Evolutionary conservation across 2,888 invertebrate species (phyloP), one percentile per base, ranked within the genome.

Genomic region (Spatulosminthurus flaviceps): DNA sequence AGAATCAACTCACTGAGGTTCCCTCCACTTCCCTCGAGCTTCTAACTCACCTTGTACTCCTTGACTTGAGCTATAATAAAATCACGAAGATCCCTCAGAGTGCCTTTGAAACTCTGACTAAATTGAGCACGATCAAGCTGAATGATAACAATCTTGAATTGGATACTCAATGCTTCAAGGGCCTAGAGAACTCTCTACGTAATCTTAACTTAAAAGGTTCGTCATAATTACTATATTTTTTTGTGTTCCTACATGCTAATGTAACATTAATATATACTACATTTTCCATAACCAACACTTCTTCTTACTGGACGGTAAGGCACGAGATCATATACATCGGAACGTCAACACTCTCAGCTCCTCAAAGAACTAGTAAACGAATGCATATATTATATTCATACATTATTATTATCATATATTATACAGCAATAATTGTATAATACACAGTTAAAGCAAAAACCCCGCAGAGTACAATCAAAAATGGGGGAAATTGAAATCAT

Each of bases 151-250:
- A 95, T 87, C 66, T 78, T 0, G 93, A 93, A 2, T 87, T 96
- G 82, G 82, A 83, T 41, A 86, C 90, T 0, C 91, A 90, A 72
- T 92, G 95, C 4, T 92, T 96, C 78, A 89, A 89, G n/a, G 95
- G 95, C 0, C 89, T 96, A 80, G 95, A 95, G 86, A 91, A 89
- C 79, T 92, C 92, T 16, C 89, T 96, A 66, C 95, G 95, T 88
- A 96, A 96, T 88, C 89, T 96, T 71, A 96, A 96, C 87, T 89
- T 96, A 43, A 96, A 96, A 89, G 95, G 95, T 41, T 51, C 26
- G 64, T 34, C 24, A 7, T 43, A 13, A 28, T 21, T 41, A 21
- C n/a, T 4, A 60, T 60, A 5, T 34, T 34, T 34, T 51, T 13
- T 51, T 16, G 16, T 16, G 41, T 41, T 7, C 41, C 9, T 19